These are phyloP conservation scores for Leuciscus waleckii DNA, from an alignment of 2,797 vertebrate genomes.

Conservation along the genomic window DNA sequence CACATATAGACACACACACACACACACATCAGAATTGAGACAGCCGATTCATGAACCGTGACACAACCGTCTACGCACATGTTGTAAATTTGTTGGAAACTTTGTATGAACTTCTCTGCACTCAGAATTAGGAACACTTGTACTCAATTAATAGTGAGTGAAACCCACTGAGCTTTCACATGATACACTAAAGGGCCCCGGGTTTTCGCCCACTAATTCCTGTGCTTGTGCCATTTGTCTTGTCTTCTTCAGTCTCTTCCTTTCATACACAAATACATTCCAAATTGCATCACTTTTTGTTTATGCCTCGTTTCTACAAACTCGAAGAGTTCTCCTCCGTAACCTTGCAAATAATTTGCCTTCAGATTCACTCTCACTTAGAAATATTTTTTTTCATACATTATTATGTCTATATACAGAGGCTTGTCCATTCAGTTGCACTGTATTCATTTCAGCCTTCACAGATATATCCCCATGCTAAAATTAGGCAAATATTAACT, in stretches of 20 bases:
- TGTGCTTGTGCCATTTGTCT: constrained; percentile 70
- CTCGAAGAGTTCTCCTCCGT: constrained; percentile 8
- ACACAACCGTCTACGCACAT: background rate
- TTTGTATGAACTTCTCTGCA: background rate
- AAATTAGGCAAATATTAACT: background rate
- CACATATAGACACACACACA: no score
- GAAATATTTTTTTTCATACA: background rate
- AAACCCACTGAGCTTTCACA: constrained; percentile 36
- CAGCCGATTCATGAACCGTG: no score
- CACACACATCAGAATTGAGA: no score
- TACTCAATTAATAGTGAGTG: constrained; percentile 3
- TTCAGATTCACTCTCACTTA: background rate
- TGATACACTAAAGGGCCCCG: constrained; percentile 53
- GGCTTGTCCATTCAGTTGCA: background rate
- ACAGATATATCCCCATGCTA: background rate
- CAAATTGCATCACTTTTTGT: constrained; percentile 68
- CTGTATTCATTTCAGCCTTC: background rate
- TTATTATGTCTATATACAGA: background rate
- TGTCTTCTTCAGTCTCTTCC: constrained; percentile 65
- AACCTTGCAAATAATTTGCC: constrained; percentile 33
- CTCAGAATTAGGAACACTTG: constrained; percentile 1
- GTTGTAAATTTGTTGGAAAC: background rate
- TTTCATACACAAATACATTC: constrained; percentile 66
- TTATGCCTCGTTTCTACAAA: constrained; percentile 43
- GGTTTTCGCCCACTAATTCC: constrained; percentile 62